Base-by-base conservation (phyloP, 2,888 invertebrate genomes). In the Coleophora deauratella region DNA sequence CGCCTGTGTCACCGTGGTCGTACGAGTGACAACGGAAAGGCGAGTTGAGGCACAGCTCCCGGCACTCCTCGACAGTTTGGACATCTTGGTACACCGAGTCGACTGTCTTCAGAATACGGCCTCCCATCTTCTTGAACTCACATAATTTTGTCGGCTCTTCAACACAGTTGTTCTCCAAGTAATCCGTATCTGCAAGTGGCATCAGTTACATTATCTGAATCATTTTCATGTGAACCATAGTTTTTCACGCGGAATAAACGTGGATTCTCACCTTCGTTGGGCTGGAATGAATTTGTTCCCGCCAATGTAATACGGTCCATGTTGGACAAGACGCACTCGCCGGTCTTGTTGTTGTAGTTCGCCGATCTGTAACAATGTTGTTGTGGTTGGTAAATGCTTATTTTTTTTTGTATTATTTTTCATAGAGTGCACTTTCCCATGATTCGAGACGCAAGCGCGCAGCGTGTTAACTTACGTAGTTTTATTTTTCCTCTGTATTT, bases 91-190 rank as follows among this genome's bases (percentile, higher is more conserved):
- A 95, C 15, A 97, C 96, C 2, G 96, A 95, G 67, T 97, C 97
- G 37, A 97, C 97, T 0, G 97, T 97, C 80, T 97, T 97, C 51
- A 97, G 80, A 57, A 97, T 96, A 61, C 94, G 91, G 10, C 96
- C 96, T 33, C 90, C 89, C 72, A 95, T 89, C 68, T 95, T 93
- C 78, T 96, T 95, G 86, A 97, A 97, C 79, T 97, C 96, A 81
- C 97, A 97, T 49, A 97, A 87, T 73, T 95, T 96, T 37, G 94
- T 94, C n/a, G 96, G 96, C 66, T 97, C 96, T 62, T 95, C 95
- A 30, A 96, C 95, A 75, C 96, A 96, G 73, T 96, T 95, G 79
- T 96, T 96, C 76, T 96, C 96, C 82, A 96, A 88, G 79, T 95
- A 96, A 68, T 96, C 96, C 62, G 89, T 81, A 49, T 86, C 87